Percentiles rank a stretch among this genome's conserved stretches.
These are phyloP conservation scores for Dioctria linearis DNA, from an alignment of 2,888 invertebrate genomes.

Conservation along the genomic window DNA sequence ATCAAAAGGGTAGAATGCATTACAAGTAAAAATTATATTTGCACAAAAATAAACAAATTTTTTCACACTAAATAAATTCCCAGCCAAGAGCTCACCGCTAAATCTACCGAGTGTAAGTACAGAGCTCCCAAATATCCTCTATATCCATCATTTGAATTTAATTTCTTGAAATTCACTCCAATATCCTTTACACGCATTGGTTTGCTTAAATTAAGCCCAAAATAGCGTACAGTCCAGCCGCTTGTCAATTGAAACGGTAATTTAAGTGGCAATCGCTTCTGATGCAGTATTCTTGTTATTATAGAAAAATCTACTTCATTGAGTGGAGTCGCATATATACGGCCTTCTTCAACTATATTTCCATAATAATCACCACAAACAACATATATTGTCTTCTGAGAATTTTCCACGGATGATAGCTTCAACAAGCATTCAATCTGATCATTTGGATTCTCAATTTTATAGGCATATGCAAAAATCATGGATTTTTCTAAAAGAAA, in stretches of 20 bases:
- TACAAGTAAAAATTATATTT: too few relatives aligned
- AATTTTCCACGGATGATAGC: constrained; percentile 59
- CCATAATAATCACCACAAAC: constrained; percentile 63
- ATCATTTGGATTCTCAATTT: constrained; percentile 60
- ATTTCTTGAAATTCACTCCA: constrained; percentile 63
- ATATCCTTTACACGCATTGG: constrained; percentile 65
- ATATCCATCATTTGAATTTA: background rate
- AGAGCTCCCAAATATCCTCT: constrained; percentile 38
- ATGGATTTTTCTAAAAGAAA: constrained; percentile 64
- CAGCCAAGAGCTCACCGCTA: constrained; percentile 29
- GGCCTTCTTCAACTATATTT: constrained; percentile 58
- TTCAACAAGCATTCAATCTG: constrained; percentile 66
- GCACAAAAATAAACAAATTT: too few relatives aligned
- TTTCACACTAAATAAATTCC: constrained; percentile 13
- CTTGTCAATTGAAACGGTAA: constrained; percentile 59
- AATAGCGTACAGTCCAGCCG: constrained; percentile 67
- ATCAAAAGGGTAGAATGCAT: too few relatives aligned
- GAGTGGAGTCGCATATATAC: constrained; percentile 64
- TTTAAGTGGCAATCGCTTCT: constrained; percentile 59
- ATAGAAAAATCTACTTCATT: constrained; percentile 58
- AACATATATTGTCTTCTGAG: constrained; percentile 47
- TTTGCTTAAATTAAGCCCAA: constrained; percentile 63
- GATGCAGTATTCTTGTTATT: constrained; percentile 45
- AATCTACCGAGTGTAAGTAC: constrained; percentile 13
- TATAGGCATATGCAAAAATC: constrained; percentile 67